A percentile compares a stretch with the other conserved stretches of the same genome.
Evolutionary conservation across 2,113 vertebrate genomes (phyloP).

Genomic region (Candoia aspera): DNA sequence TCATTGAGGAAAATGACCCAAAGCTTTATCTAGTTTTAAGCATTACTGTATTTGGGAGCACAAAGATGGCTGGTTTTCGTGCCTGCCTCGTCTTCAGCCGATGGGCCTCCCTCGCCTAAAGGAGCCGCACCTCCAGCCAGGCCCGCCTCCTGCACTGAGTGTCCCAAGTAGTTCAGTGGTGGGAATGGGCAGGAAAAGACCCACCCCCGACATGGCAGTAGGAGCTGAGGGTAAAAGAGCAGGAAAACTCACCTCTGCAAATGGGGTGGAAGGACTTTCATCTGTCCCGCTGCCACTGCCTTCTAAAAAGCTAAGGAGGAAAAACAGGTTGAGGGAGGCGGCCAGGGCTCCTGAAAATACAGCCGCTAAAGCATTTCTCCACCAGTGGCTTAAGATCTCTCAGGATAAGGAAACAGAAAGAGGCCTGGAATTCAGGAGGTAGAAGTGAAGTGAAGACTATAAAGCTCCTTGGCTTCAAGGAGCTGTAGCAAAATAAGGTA

Average conservation of each 20-base stretch:
- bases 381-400: conserved; percentile 20
- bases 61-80: background rate
- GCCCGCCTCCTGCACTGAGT: no score
- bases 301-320: conserved; percentile 85
- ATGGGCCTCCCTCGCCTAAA: background rate
- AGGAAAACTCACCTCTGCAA: conserved; percentile 84
- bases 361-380: background rate
- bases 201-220: background rate
- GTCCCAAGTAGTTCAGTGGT: no score
- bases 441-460: background rate
- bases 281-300: conserved; percentile 77
- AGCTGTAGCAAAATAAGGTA: no score
- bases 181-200: background rate
- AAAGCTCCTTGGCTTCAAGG: background rate
- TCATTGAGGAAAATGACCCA: background rate
- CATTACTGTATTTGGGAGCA: background rate
- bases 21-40: background rate
- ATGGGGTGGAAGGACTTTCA: conserved; percentile 88
- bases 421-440: background rate
- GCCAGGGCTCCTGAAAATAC: background rate
- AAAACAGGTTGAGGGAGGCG: background rate
- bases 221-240: background rate
- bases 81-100: background rate
- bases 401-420: conserved; percentile 47
- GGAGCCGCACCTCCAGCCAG: background rate